Evolutionary conservation across 2,113 vertebrate species (phyloP).

Genomic region (Penelope pileata): DNA sequence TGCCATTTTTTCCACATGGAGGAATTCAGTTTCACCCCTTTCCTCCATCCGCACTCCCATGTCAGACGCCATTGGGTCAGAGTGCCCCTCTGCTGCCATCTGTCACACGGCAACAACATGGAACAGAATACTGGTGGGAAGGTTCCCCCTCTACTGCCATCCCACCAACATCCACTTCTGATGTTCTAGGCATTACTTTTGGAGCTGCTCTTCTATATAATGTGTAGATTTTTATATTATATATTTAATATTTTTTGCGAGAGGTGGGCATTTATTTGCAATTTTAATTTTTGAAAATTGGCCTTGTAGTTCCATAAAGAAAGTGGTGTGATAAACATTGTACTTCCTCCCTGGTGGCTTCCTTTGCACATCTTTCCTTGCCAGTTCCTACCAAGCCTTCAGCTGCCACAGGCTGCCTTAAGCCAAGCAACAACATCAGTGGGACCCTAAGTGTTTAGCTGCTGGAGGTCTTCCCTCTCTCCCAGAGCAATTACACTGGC

Average conservation of each 20-base stretch:
- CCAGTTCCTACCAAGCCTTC: not conserved
- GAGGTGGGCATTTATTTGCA: not conserved
- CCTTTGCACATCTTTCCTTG: not conserved
- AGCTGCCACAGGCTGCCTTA: not conserved
- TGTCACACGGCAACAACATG: too few relatives aligned
- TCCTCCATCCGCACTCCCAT: too few relatives aligned
- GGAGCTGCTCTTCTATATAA: too few relatives aligned
- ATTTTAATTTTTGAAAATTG: not conserved
- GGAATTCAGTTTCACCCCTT: too few relatives aligned
- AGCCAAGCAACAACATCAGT: not conserved
- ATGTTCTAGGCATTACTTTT: too few relatives aligned
- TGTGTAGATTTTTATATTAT: not conserved
- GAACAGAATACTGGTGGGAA: too few relatives aligned
- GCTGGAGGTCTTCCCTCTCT: not conserved
- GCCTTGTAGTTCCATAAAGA: not conserved
- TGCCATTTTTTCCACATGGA: too few relatives aligned
- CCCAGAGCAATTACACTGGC: fast-evolving
- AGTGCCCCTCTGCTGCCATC: too few relatives aligned
- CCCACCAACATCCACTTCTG: too few relatives aligned
- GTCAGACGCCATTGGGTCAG: too few relatives aligned
- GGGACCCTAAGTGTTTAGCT: not conserved
- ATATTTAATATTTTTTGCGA: not conserved
- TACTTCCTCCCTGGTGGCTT: not conserved
- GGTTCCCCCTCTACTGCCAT: too few relatives aligned
- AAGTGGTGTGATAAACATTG: not conserved